A percentile compares a stretch with the other conserved stretches of the same genome.
Evolutionary conservation across 2,113 vertebrate genomes (phyloP).

Genomic region (Tringa solitaria): DNA sequence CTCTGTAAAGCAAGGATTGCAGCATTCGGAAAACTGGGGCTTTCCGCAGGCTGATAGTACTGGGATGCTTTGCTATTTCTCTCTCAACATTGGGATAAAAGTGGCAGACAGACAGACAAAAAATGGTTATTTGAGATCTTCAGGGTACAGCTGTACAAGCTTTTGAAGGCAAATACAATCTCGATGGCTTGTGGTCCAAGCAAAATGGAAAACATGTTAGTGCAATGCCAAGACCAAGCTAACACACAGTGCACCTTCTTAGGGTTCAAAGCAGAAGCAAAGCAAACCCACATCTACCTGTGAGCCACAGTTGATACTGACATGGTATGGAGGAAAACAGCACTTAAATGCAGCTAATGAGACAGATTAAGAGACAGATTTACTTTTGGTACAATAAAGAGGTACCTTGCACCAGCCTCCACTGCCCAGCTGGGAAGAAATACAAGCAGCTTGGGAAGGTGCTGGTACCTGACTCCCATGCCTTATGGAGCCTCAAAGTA

Average conservation of each 20-base stretch:
- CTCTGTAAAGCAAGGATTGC: slow-evolving; percentile 18
- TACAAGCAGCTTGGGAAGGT: background rate
- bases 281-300: background rate
- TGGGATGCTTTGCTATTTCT: slow-evolving; percentile 20
- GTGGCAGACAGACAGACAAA: background rate
- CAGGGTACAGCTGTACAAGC: background rate
- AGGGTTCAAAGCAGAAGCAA: background rate
- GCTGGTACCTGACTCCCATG: background rate
- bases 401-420: background rate
- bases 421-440: background rate
- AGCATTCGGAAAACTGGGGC: slow-evolving; percentile 47
- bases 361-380: background rate
- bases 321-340: background rate
- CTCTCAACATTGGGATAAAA: slow-evolving; percentile 30
- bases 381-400: background rate
- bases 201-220: background rate
- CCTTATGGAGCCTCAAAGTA: background rate
- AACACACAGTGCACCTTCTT: background rate
- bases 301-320: background rate
- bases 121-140: background rate
- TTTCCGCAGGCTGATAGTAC: slow-evolving; percentile 59
- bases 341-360: background rate
- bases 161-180: background rate
- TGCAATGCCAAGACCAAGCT: background rate
- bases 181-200: background rate